These are phyloP conservation scores for Tetragonisca angustula DNA, from an alignment of 2,888 invertebrate species.

Conservation along the genomic window DNA sequence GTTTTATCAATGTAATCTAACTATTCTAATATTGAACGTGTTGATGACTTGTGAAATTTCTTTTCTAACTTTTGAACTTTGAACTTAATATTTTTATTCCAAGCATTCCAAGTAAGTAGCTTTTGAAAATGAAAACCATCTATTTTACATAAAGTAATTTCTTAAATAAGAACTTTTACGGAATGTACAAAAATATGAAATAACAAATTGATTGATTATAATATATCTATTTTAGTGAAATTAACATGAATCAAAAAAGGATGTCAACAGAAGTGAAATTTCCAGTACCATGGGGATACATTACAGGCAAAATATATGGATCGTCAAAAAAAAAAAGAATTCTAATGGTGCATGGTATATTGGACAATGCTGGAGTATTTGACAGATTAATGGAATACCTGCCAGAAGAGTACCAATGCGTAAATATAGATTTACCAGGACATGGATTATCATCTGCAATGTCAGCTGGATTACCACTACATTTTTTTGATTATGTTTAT, in stretches of 20 bases:
- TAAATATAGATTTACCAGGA: conserved; percentile 84
- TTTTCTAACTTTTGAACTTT: no score
- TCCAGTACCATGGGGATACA: conserved; percentile 86
- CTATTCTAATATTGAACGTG: no score
- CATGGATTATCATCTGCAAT: conserved; percentile 84
- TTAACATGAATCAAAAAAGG: conserved; percentile 12
- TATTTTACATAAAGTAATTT: no score
- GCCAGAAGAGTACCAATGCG: conserved; percentile 79
- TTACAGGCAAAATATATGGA: conserved; percentile 85
- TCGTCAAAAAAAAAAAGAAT: conserved; percentile 71
- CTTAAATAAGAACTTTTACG: background rate
- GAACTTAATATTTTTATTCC: background rate
- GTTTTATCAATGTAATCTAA: no score
- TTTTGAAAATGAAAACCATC: no score
- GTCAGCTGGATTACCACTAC: conserved; percentile 80
- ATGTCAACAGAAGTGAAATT: conserved; percentile 82
- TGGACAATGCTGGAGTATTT: conserved; percentile 84
- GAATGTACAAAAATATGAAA: background rate
- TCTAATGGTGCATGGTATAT: conserved; percentile 80
- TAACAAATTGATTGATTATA: background rate
- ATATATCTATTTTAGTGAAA: background rate
- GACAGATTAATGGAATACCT: conserved; percentile 82
- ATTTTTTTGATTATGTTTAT: conserved; percentile 79
- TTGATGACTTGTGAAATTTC: background rate
- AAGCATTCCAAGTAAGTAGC: no score